Percentiles rank a stretch among this genome's conserved stretches.
phyloP scores from a whole-genome alignment of 2,888 invertebrate species.

The Nemoura dubitans region DNA sequence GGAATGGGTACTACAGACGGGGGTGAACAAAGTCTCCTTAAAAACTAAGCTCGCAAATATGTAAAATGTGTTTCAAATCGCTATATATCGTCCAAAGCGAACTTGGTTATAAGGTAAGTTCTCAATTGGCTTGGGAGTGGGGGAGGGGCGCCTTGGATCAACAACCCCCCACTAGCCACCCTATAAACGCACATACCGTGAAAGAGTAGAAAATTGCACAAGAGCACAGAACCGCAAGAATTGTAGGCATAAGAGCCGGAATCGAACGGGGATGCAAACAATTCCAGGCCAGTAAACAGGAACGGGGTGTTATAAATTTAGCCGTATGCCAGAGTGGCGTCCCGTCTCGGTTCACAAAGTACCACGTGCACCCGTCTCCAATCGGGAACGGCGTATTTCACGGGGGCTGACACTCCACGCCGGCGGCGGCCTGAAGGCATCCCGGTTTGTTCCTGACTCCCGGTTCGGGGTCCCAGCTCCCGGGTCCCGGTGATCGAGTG shows the following conservation, averaged over 20 bases:
- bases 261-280: background rate
- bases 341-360: background rate
- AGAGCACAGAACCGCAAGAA: background rate
- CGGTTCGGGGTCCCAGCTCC: too few species aligned
- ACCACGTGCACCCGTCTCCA: conserved; percentile 2
- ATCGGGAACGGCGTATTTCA: background rate
- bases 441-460: background rate
- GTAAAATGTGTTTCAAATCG: too few species aligned
- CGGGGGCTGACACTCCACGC: background rate
- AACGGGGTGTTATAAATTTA: background rate
- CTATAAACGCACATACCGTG: background rate
- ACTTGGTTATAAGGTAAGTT: too few species aligned
- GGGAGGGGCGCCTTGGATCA: background rate
- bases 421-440: background rate
- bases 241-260: background rate
- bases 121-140: too few species aligned
- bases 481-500: background rate
- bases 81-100: too few species aligned
- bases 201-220: background rate
- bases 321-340: background rate
- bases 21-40: too few species aligned
- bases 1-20: too few species aligned
- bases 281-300: background rate
- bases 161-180: background rate
- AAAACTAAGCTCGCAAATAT: too few species aligned